Percentiles rank a stretch among this genome's conserved stretches.
phyloP scores from a whole-genome alignment of 2,113 vertebrate genomes.

The Antennarius striatus region DNA sequence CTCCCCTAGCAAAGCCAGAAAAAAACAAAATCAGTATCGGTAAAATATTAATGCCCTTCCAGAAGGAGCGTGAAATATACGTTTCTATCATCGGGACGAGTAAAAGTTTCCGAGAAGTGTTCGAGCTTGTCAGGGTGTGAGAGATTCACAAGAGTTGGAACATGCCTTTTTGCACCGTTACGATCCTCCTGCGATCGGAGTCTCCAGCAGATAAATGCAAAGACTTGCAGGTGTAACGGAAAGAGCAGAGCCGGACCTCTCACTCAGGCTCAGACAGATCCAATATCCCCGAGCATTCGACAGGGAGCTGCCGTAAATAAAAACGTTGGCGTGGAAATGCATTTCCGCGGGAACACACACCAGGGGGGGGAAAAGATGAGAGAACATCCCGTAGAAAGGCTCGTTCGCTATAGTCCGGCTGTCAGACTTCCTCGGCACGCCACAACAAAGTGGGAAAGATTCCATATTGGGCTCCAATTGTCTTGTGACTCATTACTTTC shows the following conservation, averaged over 20 bases:
- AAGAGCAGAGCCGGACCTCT: conserved; percentile 48
- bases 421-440: conserved; percentile 56
- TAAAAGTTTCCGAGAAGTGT: conserved; percentile 33
- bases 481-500: conserved; percentile 67
- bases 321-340: conserved; percentile 45
- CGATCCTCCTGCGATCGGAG: conserved; percentile 33
- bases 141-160: conserved; percentile 41
- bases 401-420: conserved; percentile 13
- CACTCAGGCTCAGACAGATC: conserved; percentile 62
- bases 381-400: conserved; percentile 43
- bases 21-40: conserved; percentile 17
- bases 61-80: conserved; percentile 12
- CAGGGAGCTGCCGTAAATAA: conserved; percentile 58
- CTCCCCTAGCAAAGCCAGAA: neutral
- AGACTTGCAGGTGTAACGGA: conserved; percentile 51
- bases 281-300: conserved; percentile 64
- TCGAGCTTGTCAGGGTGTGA: conserved; percentile 43
- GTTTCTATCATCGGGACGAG: conserved; percentile 9
- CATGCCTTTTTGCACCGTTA: conserved; percentile 39
- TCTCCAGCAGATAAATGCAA: conserved; percentile 44
- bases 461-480: conserved; percentile 64
- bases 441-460: conserved; percentile 62
- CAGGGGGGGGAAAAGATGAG: neutral
- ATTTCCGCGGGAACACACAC: conserved; percentile 28
- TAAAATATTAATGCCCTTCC: conserved; percentile 31